Evolutionary conservation across 2,888 invertebrate species (phyloP), one percentile per base, ranked within the genome.

Genomic region (Trichogramma dendrolimi): DNA sequence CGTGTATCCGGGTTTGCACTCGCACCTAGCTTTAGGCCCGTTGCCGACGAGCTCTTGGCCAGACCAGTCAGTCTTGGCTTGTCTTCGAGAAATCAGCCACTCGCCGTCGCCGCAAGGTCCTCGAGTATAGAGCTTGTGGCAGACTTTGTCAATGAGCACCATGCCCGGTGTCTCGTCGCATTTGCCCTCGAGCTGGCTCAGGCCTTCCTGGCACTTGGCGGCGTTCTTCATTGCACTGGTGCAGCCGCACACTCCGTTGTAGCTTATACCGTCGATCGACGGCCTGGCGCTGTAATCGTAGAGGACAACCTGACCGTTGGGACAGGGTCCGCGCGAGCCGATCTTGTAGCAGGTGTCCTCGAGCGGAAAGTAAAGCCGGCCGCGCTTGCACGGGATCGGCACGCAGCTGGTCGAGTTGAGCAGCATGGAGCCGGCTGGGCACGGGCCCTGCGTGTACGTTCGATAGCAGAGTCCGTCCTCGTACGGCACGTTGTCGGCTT

Each of bases 241-340:
- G 72, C 92, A 92, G 6, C 87, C 88, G 71, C 93, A 93, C 54
- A 90, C 85, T 0, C 92, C 93, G 70, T 91, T 90, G 76, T 91
- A 91, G 53, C 91, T 90, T 51, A 92, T 84, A 0, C 92, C 92
- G 71, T 92, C 91, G 2, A 91, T 73, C 0, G 91, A 90, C 0
- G 91, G 90, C 1, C 90, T 80, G 0, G 89, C 87, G 27, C 87
- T 87, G 71, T 91, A 89, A 80, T 93, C 92, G 75, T 91, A 93
- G 0, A 91, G 86, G 4, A 93, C 87, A 6, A 92, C 85, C 73
- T 89, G 87, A 1, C 89, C 87, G 5, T 80, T 76, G 0, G 84
- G 82, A 70, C 93, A 93, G 0, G 92, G 92, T 40, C 91, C 92
- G 41, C 84, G 84, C 0, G 88, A 83, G 1, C 92, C 92, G 7